These are phyloP conservation scores for Tholera decimalis DNA, from an alignment of 2,888 invertebrate genomes.

Conservation along the genomic window DNA sequence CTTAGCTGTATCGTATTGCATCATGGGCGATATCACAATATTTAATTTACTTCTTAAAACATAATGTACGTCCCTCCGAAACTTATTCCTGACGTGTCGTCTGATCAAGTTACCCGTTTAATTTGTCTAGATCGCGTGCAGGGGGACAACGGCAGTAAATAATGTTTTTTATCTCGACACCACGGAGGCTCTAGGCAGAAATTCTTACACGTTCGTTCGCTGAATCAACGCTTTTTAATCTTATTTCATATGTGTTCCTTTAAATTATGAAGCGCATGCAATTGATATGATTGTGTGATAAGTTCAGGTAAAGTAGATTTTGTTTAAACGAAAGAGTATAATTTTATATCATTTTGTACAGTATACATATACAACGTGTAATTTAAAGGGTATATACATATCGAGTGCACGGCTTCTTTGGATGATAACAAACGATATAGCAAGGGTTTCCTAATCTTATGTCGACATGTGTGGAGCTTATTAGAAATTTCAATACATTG, in stretches of 20 bases:
- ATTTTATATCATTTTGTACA: conserved; percentile 21
- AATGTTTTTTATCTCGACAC: conserved; percentile 88
- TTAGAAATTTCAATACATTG: no score
- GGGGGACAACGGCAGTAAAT: conserved; percentile 86
- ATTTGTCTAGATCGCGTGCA: conserved; percentile 90
- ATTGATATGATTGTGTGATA: conserved; percentile 62
- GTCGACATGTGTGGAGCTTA: no score
- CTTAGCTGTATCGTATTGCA: conserved; percentile 66
- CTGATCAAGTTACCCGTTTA: conserved; percentile 88
- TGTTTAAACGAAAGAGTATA: conserved; percentile 34
- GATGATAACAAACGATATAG: no score
- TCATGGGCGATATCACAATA: conserved; percentile 64
- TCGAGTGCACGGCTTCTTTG: no score
- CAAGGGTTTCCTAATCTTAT: no score
- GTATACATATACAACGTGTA: no score
- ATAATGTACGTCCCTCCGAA: conserved; percentile 76
- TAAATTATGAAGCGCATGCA: conserved; percentile 67
- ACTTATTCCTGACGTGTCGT: conserved; percentile 74
- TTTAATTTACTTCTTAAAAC: conserved; percentile 74
- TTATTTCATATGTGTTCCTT: conserved; percentile 70
- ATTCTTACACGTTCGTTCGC: conserved; percentile 89
- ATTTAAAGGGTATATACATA: no score
- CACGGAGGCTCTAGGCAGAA: conserved; percentile 83
- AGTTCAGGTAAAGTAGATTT: conserved; percentile 32
- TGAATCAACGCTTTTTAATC: conserved; percentile 82